Evolutionary conservation across 2,797 vertebrate genomes (phyloP).

Genomic region (Darevskia nairensis): DNA sequence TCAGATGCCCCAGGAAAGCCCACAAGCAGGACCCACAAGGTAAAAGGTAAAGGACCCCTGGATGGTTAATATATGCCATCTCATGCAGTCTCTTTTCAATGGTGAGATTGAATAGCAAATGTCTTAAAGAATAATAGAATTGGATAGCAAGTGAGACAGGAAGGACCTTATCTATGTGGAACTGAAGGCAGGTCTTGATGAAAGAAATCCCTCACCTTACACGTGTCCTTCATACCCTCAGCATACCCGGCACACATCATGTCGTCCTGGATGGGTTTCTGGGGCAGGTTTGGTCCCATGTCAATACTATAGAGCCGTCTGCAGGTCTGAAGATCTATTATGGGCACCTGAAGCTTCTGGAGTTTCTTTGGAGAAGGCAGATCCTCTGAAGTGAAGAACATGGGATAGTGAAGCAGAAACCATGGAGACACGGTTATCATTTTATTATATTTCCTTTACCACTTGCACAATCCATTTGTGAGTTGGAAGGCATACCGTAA

Average conservation of each 20-base stretch:
- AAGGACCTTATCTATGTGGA: not conserved
- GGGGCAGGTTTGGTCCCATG: constrained; percentile 11
- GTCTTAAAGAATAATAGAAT: too few species aligned
- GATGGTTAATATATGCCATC: too few species aligned
- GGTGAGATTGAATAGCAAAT: too few species aligned
- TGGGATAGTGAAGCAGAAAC: not conserved
- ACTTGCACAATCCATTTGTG: too few species aligned
- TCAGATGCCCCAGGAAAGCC: not conserved
- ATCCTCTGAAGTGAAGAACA: constrained; percentile 48
- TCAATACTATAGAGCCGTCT: constrained; percentile 67
- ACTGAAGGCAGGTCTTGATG: not conserved
- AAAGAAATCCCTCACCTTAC: constrained; percentile 78
- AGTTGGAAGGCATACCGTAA: too few species aligned
- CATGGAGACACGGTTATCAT: not conserved
- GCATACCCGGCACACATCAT: constrained; percentile 86
- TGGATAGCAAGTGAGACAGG: too few species aligned
- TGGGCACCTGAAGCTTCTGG: constrained; percentile 70
- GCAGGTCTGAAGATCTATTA: constrained; percentile 64
- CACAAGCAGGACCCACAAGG: not conserved
- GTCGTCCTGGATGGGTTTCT: constrained; percentile 64
- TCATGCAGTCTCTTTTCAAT: too few species aligned
- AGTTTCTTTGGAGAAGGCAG: constrained; percentile 67
- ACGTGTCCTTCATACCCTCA: constrained; percentile 82
- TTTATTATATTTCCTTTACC: too few species aligned
- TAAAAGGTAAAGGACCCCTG: too few species aligned